Evolutionary conservation across 1,140 invertebrate genomes (phyloP), one percentile per base, ranked within the genome.

Genomic region (Hycleus phaleratus): DNA sequence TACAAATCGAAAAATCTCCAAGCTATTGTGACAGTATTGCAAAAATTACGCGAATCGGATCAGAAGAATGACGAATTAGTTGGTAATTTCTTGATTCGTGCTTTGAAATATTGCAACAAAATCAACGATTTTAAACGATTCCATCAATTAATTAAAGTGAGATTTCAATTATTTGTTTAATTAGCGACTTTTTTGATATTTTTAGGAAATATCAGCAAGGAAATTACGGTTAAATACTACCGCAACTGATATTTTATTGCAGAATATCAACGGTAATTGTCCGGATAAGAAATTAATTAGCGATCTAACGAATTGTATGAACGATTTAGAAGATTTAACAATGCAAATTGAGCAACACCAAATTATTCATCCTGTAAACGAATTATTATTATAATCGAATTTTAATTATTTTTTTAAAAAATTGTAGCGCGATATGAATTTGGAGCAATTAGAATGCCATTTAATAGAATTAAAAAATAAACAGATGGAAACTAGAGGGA

Each of bases 401-500:
- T 18, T 1, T 18, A 18, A 18, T 18, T 18, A 1, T 1, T 18
- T 18, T 18, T 18, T 46, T 43, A 56, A 2, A 12, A 47, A 8
- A 18, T 49, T 71, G 70, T 59, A 81, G 74, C 72, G 71, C 60
- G 67, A 78, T 26, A 82, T 83, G 81, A 75, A 72, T 58, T 59
- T 76, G 6, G 73, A 75, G 3, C 68, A 78, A 38, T 61, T 85
- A 6, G 72, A 77, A 42, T 72, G 72, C 12, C 80, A 82, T 62
- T 56, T 82, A 0, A 61, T 69, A 3, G 79, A 83, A 62, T 57
- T 83, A 24, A 75, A 77, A 62, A 70, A 72, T 24, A 80, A 83
- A 61, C 71, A 74, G 8, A 75, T 80, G 74, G 79, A 81, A 69
- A 78, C 75, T 25, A 71, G 79, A n/a, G 78, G 79, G 0, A 74